Evolutionary conservation across 2,797 vertebrate species (phyloP), one percentile per base, ranked within the genome.

Genomic region (Glossophaga mutica): DNA sequence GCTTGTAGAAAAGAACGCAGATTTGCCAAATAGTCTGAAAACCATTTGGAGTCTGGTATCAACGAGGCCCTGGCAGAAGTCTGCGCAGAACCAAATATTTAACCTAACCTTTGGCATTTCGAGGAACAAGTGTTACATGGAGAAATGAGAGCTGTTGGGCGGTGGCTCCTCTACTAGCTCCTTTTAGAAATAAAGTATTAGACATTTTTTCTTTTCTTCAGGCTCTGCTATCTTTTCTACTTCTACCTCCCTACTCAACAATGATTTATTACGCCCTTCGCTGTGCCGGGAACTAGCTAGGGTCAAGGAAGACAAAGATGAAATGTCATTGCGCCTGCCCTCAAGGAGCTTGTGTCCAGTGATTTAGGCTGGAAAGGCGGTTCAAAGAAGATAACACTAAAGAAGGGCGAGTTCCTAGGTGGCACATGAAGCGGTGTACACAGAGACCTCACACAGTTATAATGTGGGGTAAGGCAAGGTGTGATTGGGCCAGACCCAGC

Each of bases 11-110:
- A 83, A 82, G 50, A 91, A 57, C 26, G 42, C 7, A 92, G n/a
- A 34, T 37, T 44, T 95, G 85, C 82, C 86, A 96, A 92, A 90
- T 34, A 90, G 79, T 94, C 89, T 96, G 77, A 92, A 94, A 96
- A 91, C 37, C 87, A 90, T 95, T 94, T 90, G 78, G 65, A 96
- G n/a, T 89, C 78, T 92, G 62, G 37, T 92, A 57, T 85, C 68
- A 81, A 29, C 29, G 48, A 87, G 32, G 50, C 84, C 71, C 67
- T 87, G 22, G 32, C 16, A 85, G 92, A 85, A 85, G 34, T 18
- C 78, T 62, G 5, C n/a, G 57, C 39, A 70, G 77, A 96, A 86
- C 3, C 81, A 89, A 95, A n/a, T 34, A 87, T 78, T 91, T 87
- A 90, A 87, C 42, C 15, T 92, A 42, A 78, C 92, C 70, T 48